phyloP scores from a whole-genome alignment of 2,888 invertebrate species.

The Ashinkailepas kermadecensis region DNA sequence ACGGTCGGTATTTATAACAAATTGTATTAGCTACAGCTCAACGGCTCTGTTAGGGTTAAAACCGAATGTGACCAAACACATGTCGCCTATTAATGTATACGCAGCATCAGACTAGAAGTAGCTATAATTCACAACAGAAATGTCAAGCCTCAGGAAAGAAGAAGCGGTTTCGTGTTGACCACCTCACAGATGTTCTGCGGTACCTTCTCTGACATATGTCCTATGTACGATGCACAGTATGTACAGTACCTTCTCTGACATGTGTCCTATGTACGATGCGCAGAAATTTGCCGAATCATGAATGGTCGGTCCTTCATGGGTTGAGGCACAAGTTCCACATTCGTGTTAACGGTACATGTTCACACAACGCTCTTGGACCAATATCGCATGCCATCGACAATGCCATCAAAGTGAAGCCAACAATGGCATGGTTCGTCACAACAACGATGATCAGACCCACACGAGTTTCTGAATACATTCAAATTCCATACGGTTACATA shows the following conservation, averaged over 20 bases:
- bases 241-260: too few species aligned
- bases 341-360: too few species aligned
- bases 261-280: too few species aligned
- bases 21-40: not conserved
- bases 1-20: not conserved
- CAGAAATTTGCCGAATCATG: too few species aligned
- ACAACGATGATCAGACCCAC: not conserved
- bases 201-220: too few species aligned
- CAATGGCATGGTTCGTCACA: too few species aligned
- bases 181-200: too few species aligned
- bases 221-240: too few species aligned
- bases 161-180: too few species aligned
- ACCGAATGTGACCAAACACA: not conserved
- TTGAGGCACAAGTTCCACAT: too few species aligned
- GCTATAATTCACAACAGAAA: not conserved
- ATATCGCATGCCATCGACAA: not conserved
- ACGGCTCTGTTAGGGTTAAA: not conserved
- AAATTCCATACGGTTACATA: not conserved
- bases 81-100: not conserved
- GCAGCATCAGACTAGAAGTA: not conserved
- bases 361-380: not conserved
- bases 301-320: too few species aligned
- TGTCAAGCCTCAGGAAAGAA: too few species aligned
- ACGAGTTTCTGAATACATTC: not conserved
- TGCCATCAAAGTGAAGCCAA: not conserved